A percentile compares a stretch with the other conserved stretches of the same genome.
These are phyloP conservation scores for Iselma pallidipennis DNA, from an alignment of 2,888 invertebrate genomes.

Conservation along the genomic window DNA sequence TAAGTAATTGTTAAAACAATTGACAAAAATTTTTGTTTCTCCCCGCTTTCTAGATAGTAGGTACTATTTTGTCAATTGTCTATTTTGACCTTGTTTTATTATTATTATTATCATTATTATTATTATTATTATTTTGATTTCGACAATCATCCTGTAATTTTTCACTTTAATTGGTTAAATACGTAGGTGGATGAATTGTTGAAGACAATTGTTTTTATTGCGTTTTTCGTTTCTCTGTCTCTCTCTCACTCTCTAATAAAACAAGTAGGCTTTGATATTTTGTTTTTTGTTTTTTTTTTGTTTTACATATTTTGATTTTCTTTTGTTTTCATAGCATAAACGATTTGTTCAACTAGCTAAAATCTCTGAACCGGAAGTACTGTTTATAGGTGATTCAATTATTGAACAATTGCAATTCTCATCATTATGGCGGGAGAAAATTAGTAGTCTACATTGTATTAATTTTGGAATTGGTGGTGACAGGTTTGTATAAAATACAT, in stretches of 20 bases:
- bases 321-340: conserved; percentile 60
- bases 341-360: conserved; percentile 65
- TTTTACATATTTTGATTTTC: background rate
- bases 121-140: too few relatives aligned
- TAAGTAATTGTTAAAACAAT: too few relatives aligned
- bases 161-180: conserved; percentile 1
- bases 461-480: conserved; percentile 75
- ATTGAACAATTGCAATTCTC: conserved; percentile 64
- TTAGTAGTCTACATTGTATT: conserved; percentile 69
- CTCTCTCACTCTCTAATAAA: too few relatives aligned
- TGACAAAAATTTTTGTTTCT: too few relatives aligned
- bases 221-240: too few relatives aligned
- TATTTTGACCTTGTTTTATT: background rate
- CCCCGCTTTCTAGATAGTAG: too few relatives aligned
- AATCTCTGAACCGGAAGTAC: conserved; percentile 66
- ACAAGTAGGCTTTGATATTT: background rate
- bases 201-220: background rate
- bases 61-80: background rate
- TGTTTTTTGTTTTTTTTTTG: background rate
- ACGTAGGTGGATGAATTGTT: background rate
- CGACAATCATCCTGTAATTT: background rate
- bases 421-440: conserved; percentile 66
- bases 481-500: conserved; percentile 53
- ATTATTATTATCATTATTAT: too few relatives aligned
- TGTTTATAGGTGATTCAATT: conserved; percentile 71